Evolutionary conservation across 2,797 vertebrate species (phyloP).

Genomic region (Pagetopsis macropterus): DNA sequence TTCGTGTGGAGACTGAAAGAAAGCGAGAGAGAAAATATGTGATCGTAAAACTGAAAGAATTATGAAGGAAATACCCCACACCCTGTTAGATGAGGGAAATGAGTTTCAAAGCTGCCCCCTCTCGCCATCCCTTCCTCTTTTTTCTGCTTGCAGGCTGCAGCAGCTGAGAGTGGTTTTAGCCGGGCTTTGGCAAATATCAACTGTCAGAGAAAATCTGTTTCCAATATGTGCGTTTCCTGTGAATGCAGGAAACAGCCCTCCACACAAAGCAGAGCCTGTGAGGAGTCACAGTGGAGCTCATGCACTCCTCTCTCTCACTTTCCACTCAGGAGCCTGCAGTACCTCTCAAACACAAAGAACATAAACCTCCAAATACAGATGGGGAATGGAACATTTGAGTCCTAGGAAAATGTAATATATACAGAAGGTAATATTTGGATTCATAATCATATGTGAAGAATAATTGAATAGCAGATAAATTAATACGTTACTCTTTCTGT

Average conservation of each 20-base stretch:
- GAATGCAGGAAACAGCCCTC: slow-evolving; percentile 83
- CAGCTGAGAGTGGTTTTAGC: slow-evolving; percentile 76
- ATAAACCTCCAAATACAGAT: slow-evolving; percentile 9
- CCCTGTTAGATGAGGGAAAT: slow-evolving; percentile 68
- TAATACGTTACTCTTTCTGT: not conserved
- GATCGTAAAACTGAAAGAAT: slow-evolving; percentile 60
- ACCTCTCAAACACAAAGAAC: slow-evolving; percentile 9
- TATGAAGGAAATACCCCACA: slow-evolving; percentile 69
- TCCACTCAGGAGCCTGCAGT: slow-evolving; percentile 34
- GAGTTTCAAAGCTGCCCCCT: slow-evolving; percentile 75
- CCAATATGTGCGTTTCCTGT: slow-evolving; percentile 89
- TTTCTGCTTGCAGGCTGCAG: slow-evolving; percentile 38
- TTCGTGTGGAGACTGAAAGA: slow-evolving; percentile 35
- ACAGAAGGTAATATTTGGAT: not conserved
- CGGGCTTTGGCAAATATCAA: slow-evolving; percentile 71
- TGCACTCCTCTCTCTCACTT: slow-evolving; percentile 55
- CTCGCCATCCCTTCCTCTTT: slow-evolving; percentile 44
- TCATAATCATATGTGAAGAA: not conserved
- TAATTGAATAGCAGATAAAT: not conserved
- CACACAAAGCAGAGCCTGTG: slow-evolving; percentile 83
- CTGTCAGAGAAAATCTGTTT: slow-evolving; percentile 87
- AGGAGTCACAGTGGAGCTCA: slow-evolving; percentile 44
- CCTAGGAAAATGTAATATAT: not conserved
- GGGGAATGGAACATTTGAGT: slow-evolving; percentile 6
- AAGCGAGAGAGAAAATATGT: slow-evolving; percentile 49